Base-by-base conservation (phyloP, 92 coral and sea anemone species). In the Scolanthus callimorphus region DNA sequence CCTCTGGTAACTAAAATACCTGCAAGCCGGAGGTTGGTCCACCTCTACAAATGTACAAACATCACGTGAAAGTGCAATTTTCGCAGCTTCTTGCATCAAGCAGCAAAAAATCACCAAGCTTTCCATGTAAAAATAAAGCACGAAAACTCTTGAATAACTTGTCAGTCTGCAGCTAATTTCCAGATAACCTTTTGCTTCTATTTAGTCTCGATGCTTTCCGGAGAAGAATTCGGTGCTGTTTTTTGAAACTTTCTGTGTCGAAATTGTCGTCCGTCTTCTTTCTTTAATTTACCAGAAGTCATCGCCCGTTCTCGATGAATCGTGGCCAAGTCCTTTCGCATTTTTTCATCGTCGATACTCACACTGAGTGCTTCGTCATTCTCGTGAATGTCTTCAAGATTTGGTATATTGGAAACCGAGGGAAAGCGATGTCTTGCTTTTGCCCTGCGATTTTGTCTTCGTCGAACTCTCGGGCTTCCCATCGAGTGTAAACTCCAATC, bases 221-320 rank as follows among this genome's bases (percentile, higher is more conserved):
- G n/a, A n/a, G n/a, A n/a, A n/a, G n/a, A n/a, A n/a, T n/a, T n/a
- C 17, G 73, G 17, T 1, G 73, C 31, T 3, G 61, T 26, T 56
- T 57, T 55, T 13, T 68, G 64, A 27, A 37, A 68, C 48, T 57
- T 56, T 29, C 54, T 55, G 43, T 68, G 75, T 28, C 64, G 75
- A 57, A 55, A 68, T 27, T 20, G 59, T 27, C 75, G 43, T 29
- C 73, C 75, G 20, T 68, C 75, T 46, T 56, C 64, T 13, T 47
- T 55, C 24, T 13, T 59, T 15, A 26, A 30, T 9, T 55, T 56
- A 13, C 75, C 75, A 8, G 75, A 68, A 19, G 65, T 45, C 20
- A 68, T 55, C 2, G 75, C 75, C 46, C 75, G 31, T 13, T 68
- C 75, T 17, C 58, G 59, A 26, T 68, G 75, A 6, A 68, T 68